A percentile compares a stretch with the other conserved stretches of the same genome.
These are phyloP conservation scores for Thunnus thynnus DNA, from an alignment of 2,113 vertebrate genomes.

Conservation along the genomic window DNA sequence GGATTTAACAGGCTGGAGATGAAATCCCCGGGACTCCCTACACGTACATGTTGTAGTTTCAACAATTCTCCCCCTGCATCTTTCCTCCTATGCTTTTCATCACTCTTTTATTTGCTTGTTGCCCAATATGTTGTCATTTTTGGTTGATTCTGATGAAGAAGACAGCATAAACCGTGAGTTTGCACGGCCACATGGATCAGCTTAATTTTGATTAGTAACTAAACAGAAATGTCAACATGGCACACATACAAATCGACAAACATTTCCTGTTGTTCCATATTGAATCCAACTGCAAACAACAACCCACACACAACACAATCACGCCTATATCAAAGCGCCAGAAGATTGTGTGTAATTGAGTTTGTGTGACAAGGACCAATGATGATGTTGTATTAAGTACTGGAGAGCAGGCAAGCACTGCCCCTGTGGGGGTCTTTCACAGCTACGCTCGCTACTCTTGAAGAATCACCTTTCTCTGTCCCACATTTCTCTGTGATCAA, in stretches of 20 bases:
- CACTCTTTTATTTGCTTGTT: background rate
- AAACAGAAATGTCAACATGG: background rate
- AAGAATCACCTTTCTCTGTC: constrained; percentile 71
- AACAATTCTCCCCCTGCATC: background rate
- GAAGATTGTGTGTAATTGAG: constrained; percentile 59
- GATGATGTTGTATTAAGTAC: constrained; percentile 72
- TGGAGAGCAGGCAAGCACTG: constrained; percentile 39
- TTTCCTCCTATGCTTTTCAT: constrained; percentile 8
- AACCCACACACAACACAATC: constrained; percentile 54
- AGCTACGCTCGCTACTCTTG: constrained; percentile 44
- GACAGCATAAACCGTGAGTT: background rate
- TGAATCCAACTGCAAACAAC: constrained; percentile 31
- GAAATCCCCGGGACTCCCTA: constrained; percentile 43
- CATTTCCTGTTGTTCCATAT: constrained; percentile 27
- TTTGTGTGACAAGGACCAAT: constrained; percentile 73
- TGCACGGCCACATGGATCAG: background rate
- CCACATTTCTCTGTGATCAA: constrained; percentile 72
- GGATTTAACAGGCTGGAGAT: constrained; percentile 41
- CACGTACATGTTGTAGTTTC: background rate
- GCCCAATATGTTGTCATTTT: background rate
- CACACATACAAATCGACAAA: background rate
- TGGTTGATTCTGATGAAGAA: background rate
- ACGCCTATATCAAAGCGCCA: constrained; percentile 37
- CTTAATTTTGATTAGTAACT: constrained; percentile 9
- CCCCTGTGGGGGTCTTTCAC: constrained; percentile 66